These are phyloP conservation scores for Typhlomys cinereus DNA, from an alignment of 2,113 vertebrate genomes.

Conservation along the genomic window DNA sequence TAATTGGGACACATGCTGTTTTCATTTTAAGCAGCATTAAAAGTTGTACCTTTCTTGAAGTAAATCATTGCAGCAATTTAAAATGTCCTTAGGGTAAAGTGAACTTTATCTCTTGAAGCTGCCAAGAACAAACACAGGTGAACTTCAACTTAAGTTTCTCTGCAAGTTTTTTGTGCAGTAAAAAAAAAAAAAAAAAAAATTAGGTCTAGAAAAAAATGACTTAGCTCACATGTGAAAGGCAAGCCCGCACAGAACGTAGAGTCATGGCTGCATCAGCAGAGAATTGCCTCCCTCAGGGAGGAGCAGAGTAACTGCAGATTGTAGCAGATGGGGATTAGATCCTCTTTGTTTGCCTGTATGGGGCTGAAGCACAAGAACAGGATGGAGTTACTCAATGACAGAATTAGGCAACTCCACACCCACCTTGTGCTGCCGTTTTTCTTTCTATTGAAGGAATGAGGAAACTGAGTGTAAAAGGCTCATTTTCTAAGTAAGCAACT, in stretches of 20 bases:
- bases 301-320: conserved; percentile 43
- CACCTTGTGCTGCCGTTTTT: conserved; percentile 43
- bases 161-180: conserved; percentile 48
- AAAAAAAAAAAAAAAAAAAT: not conserved
- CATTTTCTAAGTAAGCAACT: conserved; percentile 69
- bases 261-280: not conserved
- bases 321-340: conserved; percentile 67
- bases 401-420: conserved; percentile 65
- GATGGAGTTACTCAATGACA: conserved; percentile 52
- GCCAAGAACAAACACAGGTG: conserved; percentile 44
- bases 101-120: conserved; percentile 52
- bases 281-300: conserved; percentile 28
- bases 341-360: conserved; percentile 66
- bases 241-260: conserved; percentile 36
- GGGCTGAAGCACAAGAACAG: not conserved
- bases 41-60: not conserved
- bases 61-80: conserved; percentile 17
- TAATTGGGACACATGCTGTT: not conserved
- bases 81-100: conserved; percentile 28
- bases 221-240: conserved; percentile 30
- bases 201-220: conserved; percentile 10
- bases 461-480: conserved; percentile 68
- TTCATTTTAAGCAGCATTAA: conserved; percentile 4
- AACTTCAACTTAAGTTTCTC: conserved; percentile 56
- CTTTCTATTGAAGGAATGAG: conserved; percentile 73